Conservation (phyloP, 2,797 vertebrate species). For the Poecile montanus region DNA sequence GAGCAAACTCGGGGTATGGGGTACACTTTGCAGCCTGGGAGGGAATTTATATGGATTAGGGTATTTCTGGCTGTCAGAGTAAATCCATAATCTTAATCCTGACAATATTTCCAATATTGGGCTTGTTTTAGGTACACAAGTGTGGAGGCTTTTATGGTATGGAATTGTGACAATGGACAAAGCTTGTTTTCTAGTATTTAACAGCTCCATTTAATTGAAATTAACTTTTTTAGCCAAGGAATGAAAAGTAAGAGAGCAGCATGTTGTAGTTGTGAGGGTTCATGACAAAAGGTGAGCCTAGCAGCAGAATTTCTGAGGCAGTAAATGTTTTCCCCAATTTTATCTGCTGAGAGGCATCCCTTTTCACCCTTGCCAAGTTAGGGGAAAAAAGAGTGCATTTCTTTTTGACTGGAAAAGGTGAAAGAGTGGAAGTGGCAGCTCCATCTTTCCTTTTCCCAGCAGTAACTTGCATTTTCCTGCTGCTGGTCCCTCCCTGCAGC, state of each 20-base stretch:
- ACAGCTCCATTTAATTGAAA: neutral
- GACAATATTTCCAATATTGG: neutral
- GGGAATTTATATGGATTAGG: neutral
- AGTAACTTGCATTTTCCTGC: neutral
- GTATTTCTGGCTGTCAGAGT: neutral
- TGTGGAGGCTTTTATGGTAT: fast-evolving
- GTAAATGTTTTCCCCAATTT: neutral
- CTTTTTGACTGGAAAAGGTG: neutral
- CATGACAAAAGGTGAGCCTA: neutral
- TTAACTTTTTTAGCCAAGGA: neutral
- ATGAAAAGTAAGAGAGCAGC: neutral
- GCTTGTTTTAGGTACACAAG: neutral
- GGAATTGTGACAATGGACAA: neutral
- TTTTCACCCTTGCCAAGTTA: neutral
- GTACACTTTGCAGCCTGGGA: neutral
- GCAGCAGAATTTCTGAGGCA: neutral
- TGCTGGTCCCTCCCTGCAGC: neutral
- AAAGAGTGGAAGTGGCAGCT: neutral
- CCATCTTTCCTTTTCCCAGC: neutral
- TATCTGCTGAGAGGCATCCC: neutral
- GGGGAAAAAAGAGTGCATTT: neutral
- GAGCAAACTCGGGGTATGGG: neutral
- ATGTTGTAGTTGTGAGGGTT: neutral
- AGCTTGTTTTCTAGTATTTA: neutral
- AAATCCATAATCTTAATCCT: neutral